phyloP scores from a whole-genome alignment of 2,797 vertebrate species.

The Salmo trutta region DNA sequence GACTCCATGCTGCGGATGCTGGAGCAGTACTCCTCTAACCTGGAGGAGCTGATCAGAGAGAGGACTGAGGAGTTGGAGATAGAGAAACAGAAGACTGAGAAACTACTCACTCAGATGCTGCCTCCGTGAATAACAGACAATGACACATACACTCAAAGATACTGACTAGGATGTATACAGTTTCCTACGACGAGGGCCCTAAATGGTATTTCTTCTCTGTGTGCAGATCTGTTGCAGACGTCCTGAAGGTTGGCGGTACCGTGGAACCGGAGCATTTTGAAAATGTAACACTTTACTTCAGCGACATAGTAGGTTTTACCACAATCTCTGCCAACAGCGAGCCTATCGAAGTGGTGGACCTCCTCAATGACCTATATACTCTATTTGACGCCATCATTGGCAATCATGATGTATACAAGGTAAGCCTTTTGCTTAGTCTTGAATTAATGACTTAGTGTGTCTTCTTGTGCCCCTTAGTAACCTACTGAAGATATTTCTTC shows the following conservation, averaged over 20 bases:
- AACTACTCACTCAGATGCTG: no score
- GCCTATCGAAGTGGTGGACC: constrained; percentile 58
- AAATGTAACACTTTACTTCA: constrained; percentile 57
- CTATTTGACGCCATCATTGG: constrained; percentile 56
- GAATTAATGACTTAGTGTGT: neutral
- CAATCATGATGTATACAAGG: constrained; percentile 61
- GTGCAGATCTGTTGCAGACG: constrained; percentile 52
- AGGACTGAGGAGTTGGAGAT: no score
- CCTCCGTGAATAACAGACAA: no score
- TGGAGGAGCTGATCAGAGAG: no score
- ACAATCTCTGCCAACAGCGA: constrained; percentile 59
- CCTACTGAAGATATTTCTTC: neutral
- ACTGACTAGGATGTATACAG: no score
- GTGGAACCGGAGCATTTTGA: constrained; percentile 58
- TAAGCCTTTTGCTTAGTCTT: constrained; percentile 11
- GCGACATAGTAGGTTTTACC: constrained; percentile 60
- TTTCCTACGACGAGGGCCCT: no score
- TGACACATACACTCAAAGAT: no score
- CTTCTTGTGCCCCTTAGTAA: neutral
- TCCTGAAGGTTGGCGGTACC: constrained; percentile 49
- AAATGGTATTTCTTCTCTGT: neutral
- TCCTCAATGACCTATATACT: constrained; percentile 61
- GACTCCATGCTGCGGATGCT: no score
- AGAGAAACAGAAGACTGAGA: no score
- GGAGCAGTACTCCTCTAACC: no score